Conservation (phyloP, 2,888 invertebrate genomes). For the Volucella zonaria region DNA sequence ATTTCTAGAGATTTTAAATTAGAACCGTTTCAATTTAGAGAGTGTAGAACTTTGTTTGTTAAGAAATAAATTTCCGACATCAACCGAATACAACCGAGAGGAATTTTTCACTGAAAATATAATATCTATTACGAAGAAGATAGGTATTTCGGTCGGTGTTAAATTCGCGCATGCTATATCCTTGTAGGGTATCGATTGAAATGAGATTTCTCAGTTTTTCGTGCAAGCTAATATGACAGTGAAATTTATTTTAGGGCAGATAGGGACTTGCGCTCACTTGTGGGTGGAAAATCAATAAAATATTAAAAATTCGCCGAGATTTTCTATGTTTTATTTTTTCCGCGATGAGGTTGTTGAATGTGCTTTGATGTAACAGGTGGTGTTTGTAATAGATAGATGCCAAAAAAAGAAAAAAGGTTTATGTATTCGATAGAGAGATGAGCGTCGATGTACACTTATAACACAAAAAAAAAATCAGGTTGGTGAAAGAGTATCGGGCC, state of each 20-base stretch:
- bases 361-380: background rate
- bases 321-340: background rate
- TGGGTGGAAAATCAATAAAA: slow-evolving; percentile 52
- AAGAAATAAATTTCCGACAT: slow-evolving; percentile 38
- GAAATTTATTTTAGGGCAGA: slow-evolving; percentile 8
- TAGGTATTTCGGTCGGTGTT: slow-evolving; percentile 54
- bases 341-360: slow-evolving; percentile 22
- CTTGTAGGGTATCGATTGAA: slow-evolving; percentile 62
- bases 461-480: too few species aligned
- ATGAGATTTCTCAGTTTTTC: slow-evolving; percentile 41
- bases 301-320: slow-evolving; percentile 3
- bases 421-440: background rate
- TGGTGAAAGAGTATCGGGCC: too few species aligned
- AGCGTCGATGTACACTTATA: background rate
- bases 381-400: background rate
- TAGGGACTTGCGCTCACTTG: slow-evolving; percentile 27
- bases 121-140: slow-evolving; percentile 34
- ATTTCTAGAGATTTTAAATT: slow-evolving; percentile 18
- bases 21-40: slow-evolving; percentile 17
- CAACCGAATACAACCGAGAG: slow-evolving; percentile 81
- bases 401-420: slow-evolving; percentile 2
- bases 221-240: slow-evolving; percentile 45
- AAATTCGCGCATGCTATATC: slow-evolving; percentile 67
- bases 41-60: slow-evolving; percentile 6
- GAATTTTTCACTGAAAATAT: slow-evolving; percentile 81